phyloP scores from a whole-genome alignment of 2,797 vertebrate species.

The Todus mexicanus region DNA sequence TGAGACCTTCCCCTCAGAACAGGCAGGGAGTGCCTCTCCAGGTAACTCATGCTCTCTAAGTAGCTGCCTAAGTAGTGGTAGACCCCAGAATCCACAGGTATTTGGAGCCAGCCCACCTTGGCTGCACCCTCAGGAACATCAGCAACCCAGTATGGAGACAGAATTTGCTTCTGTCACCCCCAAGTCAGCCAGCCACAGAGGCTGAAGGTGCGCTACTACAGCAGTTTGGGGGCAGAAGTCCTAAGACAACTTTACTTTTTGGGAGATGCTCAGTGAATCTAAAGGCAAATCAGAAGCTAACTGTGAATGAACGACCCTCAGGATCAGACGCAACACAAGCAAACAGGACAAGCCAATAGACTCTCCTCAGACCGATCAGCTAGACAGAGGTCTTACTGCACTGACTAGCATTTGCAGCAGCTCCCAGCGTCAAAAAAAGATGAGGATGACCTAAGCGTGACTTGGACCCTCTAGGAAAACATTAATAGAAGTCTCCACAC shows the following conservation, averaged over 20 bases:
- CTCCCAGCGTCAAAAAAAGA: neutral
- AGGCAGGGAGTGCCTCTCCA: neutral
- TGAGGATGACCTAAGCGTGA: neutral
- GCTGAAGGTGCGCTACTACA: neutral
- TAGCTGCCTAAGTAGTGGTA: neutral
- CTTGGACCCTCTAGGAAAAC: neutral
- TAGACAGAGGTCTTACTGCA: neutral
- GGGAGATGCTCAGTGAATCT: neutral
- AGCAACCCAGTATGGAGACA: neutral
- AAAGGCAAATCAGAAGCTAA: neutral
- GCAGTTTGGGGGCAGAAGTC: neutral
- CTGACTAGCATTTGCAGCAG: neutral
- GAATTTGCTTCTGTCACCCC: neutral
- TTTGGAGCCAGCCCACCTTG: neutral
- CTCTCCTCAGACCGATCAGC: neutral
- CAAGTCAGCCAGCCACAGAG: neutral
- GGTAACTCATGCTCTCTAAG: neutral
- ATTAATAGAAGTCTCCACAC: neutral
- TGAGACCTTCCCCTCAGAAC: neutral
- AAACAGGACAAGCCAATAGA: neutral
- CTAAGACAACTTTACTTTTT: neutral
- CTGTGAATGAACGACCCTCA: neutral
- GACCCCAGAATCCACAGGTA: neutral
- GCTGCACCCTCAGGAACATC: neutral
- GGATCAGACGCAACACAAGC: neutral